These are phyloP conservation scores for Volucella inanis DNA, from an alignment of 2,888 invertebrate species.

Conservation along the genomic window DNA sequence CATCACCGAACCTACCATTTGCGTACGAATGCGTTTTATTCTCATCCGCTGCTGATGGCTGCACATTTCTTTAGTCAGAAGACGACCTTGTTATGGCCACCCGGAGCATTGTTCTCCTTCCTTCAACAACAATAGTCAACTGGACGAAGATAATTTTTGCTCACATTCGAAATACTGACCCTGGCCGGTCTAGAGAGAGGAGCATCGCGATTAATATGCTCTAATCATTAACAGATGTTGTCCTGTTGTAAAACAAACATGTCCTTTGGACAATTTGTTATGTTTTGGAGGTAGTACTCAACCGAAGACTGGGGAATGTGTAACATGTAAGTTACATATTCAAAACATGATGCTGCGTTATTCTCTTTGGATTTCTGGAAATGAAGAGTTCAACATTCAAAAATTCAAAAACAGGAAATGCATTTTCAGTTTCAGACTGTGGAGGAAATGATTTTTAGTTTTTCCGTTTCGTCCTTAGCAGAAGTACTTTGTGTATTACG, in stretches of 20 bases:
- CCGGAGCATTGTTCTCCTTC: background rate
- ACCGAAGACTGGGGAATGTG: constrained; percentile 20
- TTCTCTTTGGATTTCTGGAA: constrained; percentile 11
- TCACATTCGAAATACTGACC: constrained; percentile 1
- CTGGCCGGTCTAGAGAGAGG: constrained; percentile 6
- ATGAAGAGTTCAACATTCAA: constrained; percentile 56
- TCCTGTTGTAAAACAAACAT: constrained; percentile 74
- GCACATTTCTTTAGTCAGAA: constrained; percentile 61
- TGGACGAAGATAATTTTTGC: constrained; percentile 50
- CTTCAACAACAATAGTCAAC: background rate
- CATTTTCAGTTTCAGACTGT: constrained; percentile 82
- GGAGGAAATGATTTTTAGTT: constrained; percentile 83
- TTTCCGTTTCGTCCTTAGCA: constrained; percentile 70
- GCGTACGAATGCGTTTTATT: constrained; percentile 38
- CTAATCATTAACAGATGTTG: constrained; percentile 75
- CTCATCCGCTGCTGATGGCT: constrained; percentile 16
- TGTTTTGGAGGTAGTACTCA: constrained; percentile 17
- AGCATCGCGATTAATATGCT: constrained; percentile 72
- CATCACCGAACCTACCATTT: constrained; percentile 53
- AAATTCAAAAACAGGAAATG: constrained; percentile 80
- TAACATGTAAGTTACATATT: constrained; percentile 61
- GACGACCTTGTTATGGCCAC: constrained; percentile 69
- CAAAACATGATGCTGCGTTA: constrained; percentile 38
- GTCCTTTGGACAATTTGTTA: constrained; percentile 69
- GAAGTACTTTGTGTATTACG: background rate